Evolutionary conservation across 2,113 vertebrate species (phyloP).

Genomic region (Ondatra zibethicus): DNA sequence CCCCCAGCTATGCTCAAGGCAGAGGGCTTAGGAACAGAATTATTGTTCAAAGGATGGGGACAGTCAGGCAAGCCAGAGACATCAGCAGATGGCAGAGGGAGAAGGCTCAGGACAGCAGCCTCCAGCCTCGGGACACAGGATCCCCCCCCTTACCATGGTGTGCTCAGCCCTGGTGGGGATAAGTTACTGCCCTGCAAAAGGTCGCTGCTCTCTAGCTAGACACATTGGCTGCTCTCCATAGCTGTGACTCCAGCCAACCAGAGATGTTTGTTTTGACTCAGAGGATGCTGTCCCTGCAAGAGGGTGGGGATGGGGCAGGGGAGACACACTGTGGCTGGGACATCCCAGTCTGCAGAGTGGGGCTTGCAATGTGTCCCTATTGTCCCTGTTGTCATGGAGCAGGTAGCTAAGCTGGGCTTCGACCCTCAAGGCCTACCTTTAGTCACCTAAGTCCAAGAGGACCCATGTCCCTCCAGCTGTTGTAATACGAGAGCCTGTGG

Average conservation of each 20-base stretch:
- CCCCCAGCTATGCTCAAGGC: background rate
- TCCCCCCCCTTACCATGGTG: rapidly evolving
- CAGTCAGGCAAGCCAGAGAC: background rate
- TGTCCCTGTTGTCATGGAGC: too few species aligned
- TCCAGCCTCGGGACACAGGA: background rate
- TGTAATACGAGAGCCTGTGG: background rate
- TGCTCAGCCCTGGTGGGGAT: background rate
- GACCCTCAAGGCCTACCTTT: background rate
- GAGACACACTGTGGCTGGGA: background rate
- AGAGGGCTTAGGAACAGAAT: background rate
- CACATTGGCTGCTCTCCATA: background rate
- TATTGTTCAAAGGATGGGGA: background rate
- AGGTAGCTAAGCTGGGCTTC: background rate
- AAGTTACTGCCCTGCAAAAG: too few species aligned
- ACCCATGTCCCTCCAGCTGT: background rate
- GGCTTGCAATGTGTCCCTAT: background rate
- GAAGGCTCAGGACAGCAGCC: background rate
- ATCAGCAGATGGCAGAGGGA: too few species aligned
- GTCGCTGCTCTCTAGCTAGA: background rate
- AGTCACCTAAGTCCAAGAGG: background rate
- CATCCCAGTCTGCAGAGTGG: background rate
- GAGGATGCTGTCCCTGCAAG: too few species aligned
- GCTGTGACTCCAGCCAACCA: too few species aligned
- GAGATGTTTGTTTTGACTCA: background rate
- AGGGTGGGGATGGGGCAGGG: background rate